Conservation (phyloP, 1,140 invertebrate species). For the Leptinotarsa lineolata region DNA sequence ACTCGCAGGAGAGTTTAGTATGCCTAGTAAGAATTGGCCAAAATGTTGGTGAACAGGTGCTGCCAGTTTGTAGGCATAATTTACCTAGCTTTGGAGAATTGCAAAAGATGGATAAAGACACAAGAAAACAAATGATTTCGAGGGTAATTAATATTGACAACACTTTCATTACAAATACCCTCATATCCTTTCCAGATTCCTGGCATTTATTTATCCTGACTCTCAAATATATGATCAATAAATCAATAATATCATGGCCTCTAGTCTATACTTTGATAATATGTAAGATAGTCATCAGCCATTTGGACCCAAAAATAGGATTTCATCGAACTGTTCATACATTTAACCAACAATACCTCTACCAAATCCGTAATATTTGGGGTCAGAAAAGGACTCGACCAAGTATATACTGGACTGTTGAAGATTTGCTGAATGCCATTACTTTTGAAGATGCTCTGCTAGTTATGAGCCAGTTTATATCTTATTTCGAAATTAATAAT, state of each 20-base stretch:
- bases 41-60: slow-evolving; percentile 44
- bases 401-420: slow-evolving; percentile 34
- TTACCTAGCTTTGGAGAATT: slow-evolving; percentile 56
- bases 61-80: slow-evolving; percentile 50
- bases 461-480: slow-evolving; percentile 63
- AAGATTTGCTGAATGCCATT: slow-evolving; percentile 58
- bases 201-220: slow-evolving; percentile 68
- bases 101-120: slow-evolving; percentile 38
- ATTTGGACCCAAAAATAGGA: slow-evolving; percentile 66
- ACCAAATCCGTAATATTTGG: slow-evolving; percentile 24
- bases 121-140: slow-evolving; percentile 56
- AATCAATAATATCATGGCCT: slow-evolving; percentile 57
- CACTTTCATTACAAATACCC: slow-evolving; percentile 51
- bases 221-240: slow-evolving; percentile 70
- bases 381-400: slow-evolving; percentile 45
- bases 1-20: slow-evolving; percentile 50
- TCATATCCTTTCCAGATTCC: slow-evolving; percentile 60
- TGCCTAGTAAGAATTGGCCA: slow-evolving; percentile 54
- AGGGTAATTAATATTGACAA: slow-evolving; percentile 56
- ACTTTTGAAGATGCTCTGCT: slow-evolving; percentile 60
- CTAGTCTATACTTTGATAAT: slow-evolving; percentile 68
- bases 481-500: slow-evolving; percentile 67
- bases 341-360: slow-evolving; percentile 40
- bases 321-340: slow-evolving; percentile 56
- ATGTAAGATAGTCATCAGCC: slow-evolving; percentile 63